phyloP scores from a whole-genome alignment of 2,888 invertebrate species.

The Venusia cambrica region DNA sequence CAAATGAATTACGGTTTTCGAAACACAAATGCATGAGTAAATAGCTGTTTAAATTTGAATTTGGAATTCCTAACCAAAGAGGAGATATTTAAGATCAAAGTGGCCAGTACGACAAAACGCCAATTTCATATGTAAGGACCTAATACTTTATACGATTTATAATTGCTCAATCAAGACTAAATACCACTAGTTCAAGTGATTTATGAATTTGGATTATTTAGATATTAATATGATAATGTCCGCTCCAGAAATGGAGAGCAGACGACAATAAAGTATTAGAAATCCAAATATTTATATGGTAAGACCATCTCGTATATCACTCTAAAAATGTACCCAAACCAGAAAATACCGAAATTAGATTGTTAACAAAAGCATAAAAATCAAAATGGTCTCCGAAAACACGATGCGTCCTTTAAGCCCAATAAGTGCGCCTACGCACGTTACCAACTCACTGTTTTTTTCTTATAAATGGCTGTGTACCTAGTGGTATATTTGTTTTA shows the following conservation, averaged over 20 bases:
- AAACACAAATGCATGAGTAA: too few relatives aligned
- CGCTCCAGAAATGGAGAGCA: conserved; percentile 9
- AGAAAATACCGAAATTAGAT: conserved; percentile 28
- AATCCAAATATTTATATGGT: conserved; percentile 16
- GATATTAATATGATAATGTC: conserved; percentile 17
- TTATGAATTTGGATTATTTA: conserved; percentile 17
- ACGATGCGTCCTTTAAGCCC: conserved; percentile 48
- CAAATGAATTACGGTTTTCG: too few relatives aligned
- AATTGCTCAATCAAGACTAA: too few relatives aligned
- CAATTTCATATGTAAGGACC: conserved; percentile 13
- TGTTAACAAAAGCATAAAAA: conserved; percentile 53
- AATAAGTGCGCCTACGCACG: conserved; percentile 65
- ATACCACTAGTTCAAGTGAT: conserved; percentile 12
- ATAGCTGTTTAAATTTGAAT: too few relatives aligned
- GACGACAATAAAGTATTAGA: conserved; percentile 6
- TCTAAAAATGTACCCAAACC: conserved; percentile 13
- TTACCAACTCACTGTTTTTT: too few relatives aligned
- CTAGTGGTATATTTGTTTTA: conserved; percentile 28
- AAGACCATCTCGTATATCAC: conserved; percentile 17
- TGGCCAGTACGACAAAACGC: too few relatives aligned
- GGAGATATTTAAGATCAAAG: too few relatives aligned
- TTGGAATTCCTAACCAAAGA: too few relatives aligned
- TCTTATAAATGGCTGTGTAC: too few relatives aligned
- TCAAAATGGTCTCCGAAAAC: conserved; percentile 47
- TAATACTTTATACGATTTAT: too few relatives aligned